Evolutionary conservation across 2,797 vertebrate genomes (phyloP), one percentile per base, ranked within the genome.

Genomic region (Crocodylus rhombifer): DNA sequence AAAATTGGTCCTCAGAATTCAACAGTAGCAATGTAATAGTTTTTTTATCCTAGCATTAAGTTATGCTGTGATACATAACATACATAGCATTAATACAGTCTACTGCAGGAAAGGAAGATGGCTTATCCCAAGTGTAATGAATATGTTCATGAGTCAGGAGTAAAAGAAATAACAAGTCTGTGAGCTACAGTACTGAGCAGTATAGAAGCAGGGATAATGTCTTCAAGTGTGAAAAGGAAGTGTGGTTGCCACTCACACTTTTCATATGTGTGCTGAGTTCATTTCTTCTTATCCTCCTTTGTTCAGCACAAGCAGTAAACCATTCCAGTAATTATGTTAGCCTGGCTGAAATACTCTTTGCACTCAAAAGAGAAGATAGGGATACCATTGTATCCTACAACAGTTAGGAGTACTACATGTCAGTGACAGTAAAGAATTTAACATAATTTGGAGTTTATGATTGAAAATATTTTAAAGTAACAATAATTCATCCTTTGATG

Each of bases 211-310:
- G 80, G 73, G 7, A 87, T 91, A 93, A 91, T n/a, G 4, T 69
- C 62, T 77, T 8, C 15, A 91, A 78, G 5, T 81, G 57, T 5
- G 76, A 30, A 81, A 28, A 55, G 76, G 28, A 82, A 51, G 56
- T 13, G 3, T 63, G 23, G 13, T 23, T 16, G 5, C 30, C 58
- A 25, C 57, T 42, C 21, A 20, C 36, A 20, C 21, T 23, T 71
- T 42, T 21, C 21, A 36, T 71, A 25, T 51, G 33, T 20, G 12
- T 36, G 33, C 36, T 36, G 33, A 4, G 7, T 51, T 73, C 23
- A 51, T 69, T 91, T 91, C 64, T 77, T 87, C 87, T 88, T 13
- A 33, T 89, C 86, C 94, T 94, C 26, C 18, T 91, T 95, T 62
- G 80, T 42, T 61, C 14, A 60, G 2, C 4, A 87, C 64, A 64